Evolutionary conservation across 2,888 invertebrate genomes (phyloP).

Genomic region (Aporophyla lueneburgensis): DNA sequence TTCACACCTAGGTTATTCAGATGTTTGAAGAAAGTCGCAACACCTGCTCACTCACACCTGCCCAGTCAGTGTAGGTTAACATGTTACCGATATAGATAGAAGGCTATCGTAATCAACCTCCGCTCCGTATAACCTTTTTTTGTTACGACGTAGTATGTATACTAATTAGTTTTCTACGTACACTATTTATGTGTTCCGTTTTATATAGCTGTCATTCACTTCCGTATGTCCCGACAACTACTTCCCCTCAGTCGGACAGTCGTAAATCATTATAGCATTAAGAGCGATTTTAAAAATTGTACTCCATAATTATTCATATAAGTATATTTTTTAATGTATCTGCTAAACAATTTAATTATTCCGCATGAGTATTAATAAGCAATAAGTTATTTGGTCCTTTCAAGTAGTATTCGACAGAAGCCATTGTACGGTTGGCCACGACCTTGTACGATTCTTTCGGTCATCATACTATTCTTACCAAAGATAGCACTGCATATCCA

Average conservation of each 20-base stretch:
- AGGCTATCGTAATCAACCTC: slow-evolving; percentile 80
- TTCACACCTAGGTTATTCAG: slow-evolving; percentile 64
- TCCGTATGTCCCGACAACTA: slow-evolving; percentile 53
- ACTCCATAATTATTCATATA: slow-evolving; percentile 13
- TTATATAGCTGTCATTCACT: slow-evolving; percentile 67
- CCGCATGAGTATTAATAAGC: slow-evolving; percentile 68
- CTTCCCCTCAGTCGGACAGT: slow-evolving; percentile 30
- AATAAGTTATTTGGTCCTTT: slow-evolving; percentile 67
- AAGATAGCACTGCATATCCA: slow-evolving; percentile 57
- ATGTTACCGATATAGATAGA: slow-evolving; percentile 80
- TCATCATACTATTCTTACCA: slow-evolving; percentile 80
- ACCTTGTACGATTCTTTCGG: slow-evolving; percentile 84
- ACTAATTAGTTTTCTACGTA: slow-evolving; percentile 71
- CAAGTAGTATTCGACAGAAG: slow-evolving; percentile 75
- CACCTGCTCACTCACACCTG: slow-evolving; percentile 71
- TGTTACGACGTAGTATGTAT: slow-evolving; percentile 66
- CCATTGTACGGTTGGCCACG: slow-evolving; percentile 85
- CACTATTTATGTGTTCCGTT: slow-evolving; percentile 68
- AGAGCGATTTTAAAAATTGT: slow-evolving; percentile 3
- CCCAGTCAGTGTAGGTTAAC: slow-evolving; percentile 78
- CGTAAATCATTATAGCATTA: slow-evolving; percentile 25
- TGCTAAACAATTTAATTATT: slow-evolving; percentile 58
- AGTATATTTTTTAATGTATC: slow-evolving; percentile 28
- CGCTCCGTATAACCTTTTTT: slow-evolving; percentile 71
- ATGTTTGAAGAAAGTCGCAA: slow-evolving; percentile 76